phyloP scores from a whole-genome alignment of 2,797 vertebrate species.

The Myripristis murdjan region DNA sequence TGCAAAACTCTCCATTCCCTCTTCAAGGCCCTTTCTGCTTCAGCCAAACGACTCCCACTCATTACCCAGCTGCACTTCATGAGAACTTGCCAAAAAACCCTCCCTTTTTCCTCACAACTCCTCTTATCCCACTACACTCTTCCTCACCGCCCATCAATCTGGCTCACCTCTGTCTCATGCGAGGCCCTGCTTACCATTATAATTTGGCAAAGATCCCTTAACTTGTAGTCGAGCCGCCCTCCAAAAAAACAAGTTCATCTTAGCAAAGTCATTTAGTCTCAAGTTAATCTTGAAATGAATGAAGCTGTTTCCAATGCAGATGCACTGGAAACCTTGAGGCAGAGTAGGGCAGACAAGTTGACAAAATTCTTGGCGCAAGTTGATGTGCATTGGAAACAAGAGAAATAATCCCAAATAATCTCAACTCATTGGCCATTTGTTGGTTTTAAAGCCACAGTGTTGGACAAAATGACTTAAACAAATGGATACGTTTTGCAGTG shows the following conservation, averaged over 20 bases:
- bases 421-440: slow-evolving; percentile 29
- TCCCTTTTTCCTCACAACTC: slow-evolving; percentile 6
- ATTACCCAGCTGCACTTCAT: slow-evolving; percentile 31
- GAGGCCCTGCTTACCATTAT: slow-evolving; percentile 44
- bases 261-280: slow-evolving; percentile 31
- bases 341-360: no score
- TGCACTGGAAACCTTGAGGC: no score
- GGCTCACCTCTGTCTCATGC: slow-evolving; percentile 13
- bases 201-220: slow-evolving; percentile 35
- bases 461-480: slow-evolving; percentile 20
- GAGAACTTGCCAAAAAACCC: slow-evolving; percentile 21
- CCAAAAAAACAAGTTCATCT: slow-evolving; percentile 6
- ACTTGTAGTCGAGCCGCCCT: slow-evolving; percentile 14
- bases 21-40: slow-evolving; percentile 3
- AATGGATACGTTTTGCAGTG: slow-evolving; percentile 23
- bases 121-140: slow-evolving; percentile 21
- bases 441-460: slow-evolving; percentile 3
- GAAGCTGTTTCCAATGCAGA: slow-evolving; percentile 48
- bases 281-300: slow-evolving; percentile 25
- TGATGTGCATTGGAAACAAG: background rate
- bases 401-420: slow-evolving; percentile 21
- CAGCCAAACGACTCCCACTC: slow-evolving; percentile 8
- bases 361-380: no score
- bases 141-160: slow-evolving; percentile 36
- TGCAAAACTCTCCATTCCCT: background rate